A percentile compares a stretch with the other conserved stretches of the same genome.
Conservation (phyloP, 2,797 vertebrate genomes). For the Astyanax mexicanus region DNA sequence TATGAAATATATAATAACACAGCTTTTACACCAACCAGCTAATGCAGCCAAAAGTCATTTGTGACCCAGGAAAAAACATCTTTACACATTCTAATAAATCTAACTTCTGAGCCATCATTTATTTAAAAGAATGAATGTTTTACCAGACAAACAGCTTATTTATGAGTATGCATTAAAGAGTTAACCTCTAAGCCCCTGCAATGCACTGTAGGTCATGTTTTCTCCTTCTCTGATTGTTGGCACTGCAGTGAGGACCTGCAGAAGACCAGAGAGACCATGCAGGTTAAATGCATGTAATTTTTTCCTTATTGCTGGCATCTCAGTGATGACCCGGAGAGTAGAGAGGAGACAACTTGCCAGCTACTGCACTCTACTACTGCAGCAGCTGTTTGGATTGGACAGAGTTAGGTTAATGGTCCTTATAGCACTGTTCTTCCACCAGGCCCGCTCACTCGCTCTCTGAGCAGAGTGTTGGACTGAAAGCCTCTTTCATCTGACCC, state of each 20-base stretch:
- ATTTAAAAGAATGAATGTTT: no score
- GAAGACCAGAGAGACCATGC: background rate
- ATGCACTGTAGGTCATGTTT: background rate
- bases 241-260: background rate
- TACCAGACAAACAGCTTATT: no score
- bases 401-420: conserved; percentile 5
- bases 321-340: background rate
- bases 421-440: background rate
- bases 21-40: no score
- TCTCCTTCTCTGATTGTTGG: background rate
- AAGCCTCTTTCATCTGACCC: conserved; percentile 23
- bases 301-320: background rate
- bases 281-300: background rate
- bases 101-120: no score
- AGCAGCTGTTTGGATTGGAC: background rate
- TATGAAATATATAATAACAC: no score
- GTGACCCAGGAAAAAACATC: no score
- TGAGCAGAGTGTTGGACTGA: background rate
- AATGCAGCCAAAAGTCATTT: no score
- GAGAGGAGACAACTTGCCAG: background rate
- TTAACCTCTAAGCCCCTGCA: no score
- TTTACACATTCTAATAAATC: no score
- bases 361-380: background rate
- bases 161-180: no score
- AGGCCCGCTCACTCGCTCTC: background rate